phyloP scores from a whole-genome alignment of 2,888 invertebrate species.

The Trachelus stipa region DNA sequence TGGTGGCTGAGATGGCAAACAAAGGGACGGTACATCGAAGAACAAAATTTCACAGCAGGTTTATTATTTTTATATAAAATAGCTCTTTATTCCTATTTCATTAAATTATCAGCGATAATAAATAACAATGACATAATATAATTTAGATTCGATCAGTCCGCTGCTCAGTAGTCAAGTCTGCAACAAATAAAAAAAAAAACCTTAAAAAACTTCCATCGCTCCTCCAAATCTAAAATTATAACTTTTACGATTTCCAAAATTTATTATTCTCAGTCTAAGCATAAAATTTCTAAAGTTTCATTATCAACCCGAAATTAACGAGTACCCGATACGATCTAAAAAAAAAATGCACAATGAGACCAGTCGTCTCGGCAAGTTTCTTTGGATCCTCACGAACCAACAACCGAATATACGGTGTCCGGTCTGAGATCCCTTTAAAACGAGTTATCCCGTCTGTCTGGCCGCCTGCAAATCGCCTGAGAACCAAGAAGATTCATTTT shows the following conservation, averaged over 20 bases:
- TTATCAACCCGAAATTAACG: neutral
- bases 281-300: neutral
- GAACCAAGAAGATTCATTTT: constrained; percentile 59
- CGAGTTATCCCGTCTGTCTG: constrained; percentile 54
- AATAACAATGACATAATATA: neutral
- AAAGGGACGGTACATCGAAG: constrained; percentile 45
- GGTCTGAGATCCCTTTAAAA: constrained; percentile 53
- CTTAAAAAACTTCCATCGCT: neutral
- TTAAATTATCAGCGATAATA: constrained; percentile 33
- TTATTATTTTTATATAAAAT: neutral
- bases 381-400: neutral
- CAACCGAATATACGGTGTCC: constrained; percentile 4
- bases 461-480: constrained; percentile 53
- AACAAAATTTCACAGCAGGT: constrained; percentile 10
- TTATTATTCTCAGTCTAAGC: neutral
- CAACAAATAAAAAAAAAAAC: constrained; percentile 10
- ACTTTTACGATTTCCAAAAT: neutral
- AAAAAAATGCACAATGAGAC: neutral
- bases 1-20: constrained; percentile 50
- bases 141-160: constrained; percentile 1
- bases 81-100: neutral
- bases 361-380: constrained; percentile 1
- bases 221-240: neutral
- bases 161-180: constrained; percentile 19
- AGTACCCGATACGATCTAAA: neutral